These are phyloP conservation scores for Ophion ventricosus DNA, from an alignment of 2,888 invertebrate genomes.

Conservation along the genomic window DNA sequence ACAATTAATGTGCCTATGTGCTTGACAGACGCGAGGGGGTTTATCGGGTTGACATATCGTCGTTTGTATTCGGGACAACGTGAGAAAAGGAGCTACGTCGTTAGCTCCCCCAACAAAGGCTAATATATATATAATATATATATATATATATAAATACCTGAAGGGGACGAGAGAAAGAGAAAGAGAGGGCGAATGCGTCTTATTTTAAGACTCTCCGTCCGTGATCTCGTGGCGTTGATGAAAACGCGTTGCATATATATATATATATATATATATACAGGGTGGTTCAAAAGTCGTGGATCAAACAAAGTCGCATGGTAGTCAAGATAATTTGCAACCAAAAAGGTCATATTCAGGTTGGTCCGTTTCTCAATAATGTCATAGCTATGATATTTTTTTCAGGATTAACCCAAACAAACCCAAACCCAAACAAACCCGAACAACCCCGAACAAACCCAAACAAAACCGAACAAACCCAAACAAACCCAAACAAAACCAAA, in stretches of 20 bases:
- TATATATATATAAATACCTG: background rate
- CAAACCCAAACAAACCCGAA: no score
- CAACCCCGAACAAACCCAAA: no score
- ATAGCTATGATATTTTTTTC: no score
- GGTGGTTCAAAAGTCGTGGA: no score
- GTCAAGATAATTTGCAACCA: no score
- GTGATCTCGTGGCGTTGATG: constrained; percentile 26
- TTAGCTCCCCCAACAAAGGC: constrained; percentile 1
- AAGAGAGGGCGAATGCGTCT: constrained; percentile 32
- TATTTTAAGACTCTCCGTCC: constrained; percentile 44
- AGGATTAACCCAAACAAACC: no score
- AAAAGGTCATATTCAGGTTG: no score
- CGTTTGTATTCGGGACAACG: constrained; percentile 46
- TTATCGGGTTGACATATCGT: constrained; percentile 45
- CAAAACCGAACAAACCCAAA: no score
- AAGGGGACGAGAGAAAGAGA: constrained; percentile 8
- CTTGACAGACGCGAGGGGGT: constrained; percentile 28
- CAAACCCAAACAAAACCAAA: no score
- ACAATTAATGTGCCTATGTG: constrained; percentile 35
- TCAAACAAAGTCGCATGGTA: no score
- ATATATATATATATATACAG: background rate
- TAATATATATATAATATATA: background rate
- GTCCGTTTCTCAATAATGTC: no score
- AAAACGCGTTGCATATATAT: constrained; percentile 19
- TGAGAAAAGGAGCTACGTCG: background rate